A percentile compares a stretch with the other conserved stretches of the same genome.
Conservation (phyloP, 2,797 vertebrate genomes). For the Odontamblyopus rebecca region DNA sequence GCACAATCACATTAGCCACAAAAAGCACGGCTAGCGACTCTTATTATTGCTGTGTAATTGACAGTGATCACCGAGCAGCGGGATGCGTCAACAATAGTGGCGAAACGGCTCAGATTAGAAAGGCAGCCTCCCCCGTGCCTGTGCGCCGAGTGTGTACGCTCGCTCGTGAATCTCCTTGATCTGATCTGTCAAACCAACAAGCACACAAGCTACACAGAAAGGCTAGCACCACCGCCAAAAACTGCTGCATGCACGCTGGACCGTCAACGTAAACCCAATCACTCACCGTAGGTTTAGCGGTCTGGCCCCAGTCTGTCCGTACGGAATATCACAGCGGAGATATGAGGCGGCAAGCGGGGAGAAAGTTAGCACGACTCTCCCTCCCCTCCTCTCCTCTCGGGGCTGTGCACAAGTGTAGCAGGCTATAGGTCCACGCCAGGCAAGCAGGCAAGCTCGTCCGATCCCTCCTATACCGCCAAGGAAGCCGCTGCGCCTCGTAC, state of each 20-base stretch:
- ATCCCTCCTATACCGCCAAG: conserved; percentile 31
- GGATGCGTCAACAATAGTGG: conserved; percentile 24
- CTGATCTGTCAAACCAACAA: conserved; percentile 72
- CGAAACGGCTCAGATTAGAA: conserved; percentile 6
- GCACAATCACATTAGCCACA: background rate
- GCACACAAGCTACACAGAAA: conserved; percentile 27
- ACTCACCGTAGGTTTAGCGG: conserved; percentile 64
- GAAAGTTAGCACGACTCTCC: conserved; percentile 61
- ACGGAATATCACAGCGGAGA: conserved; percentile 28
- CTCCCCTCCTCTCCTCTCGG: conserved; percentile 19
- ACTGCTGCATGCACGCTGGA: conserved; percentile 24
- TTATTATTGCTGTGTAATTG: background rate
- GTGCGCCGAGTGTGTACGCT: background rate
- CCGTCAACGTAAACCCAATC: conserved; percentile 4
- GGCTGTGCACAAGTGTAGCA: conserved; percentile 58
- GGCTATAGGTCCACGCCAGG: conserved; percentile 27
- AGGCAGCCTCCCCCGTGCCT: background rate
- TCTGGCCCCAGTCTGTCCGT: conserved; percentile 14
- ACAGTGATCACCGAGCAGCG: background rate
- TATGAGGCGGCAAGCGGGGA: conserved; percentile 39
- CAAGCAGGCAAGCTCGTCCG: conserved; percentile 13
- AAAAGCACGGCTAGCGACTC: background rate
- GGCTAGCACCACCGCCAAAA: conserved; percentile 47
- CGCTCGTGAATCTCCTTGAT: conserved; percentile 11
- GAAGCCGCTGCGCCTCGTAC: conserved; percentile 48